Evolutionary conservation across 2,797 vertebrate species (phyloP), one percentile per base, ranked within the genome.

Genomic region (Psittacula echo): DNA sequence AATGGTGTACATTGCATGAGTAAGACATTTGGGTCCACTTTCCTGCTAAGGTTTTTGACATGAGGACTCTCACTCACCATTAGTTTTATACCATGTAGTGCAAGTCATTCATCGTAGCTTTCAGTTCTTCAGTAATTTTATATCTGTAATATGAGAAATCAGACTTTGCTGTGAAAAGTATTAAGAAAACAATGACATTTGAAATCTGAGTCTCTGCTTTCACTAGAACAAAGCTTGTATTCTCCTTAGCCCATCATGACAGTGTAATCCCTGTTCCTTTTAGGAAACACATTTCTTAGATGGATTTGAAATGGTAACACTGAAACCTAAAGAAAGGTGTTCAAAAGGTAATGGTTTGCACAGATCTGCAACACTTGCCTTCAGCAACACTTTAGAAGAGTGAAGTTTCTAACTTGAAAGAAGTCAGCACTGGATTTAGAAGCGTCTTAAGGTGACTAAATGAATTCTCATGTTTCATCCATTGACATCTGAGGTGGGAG

Each of bases 401-500:
- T 85, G 78, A 91, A 45, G 34, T 94, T 85, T 85, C 60, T 42
- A n/a, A 94, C 94, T 93, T 89, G 89, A 96, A 95, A 74, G 21
- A 73, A 90, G 44, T 60, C 90, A 93, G 42, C 14, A 1, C 12
- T 93, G 72, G 61, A 84, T 91, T 97, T 90, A 93, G 61, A 80
- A 93, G 53, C 0, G 0, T 90, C 84, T 95, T 91, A 81, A 90
- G 65, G 72, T 87, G 76, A 94, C 78, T 87, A 68, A 92, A 93
- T 77, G 34, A 93, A 85, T 94, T 94, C 80, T 95, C 65, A 27
- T 83, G 24, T 95, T 96, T 96, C 89, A 77, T 64, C 56, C 75
- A 29, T 54, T 96, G 90, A 93, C 76, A 89, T 72, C 41, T 87
- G 62, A 87, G 83, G 56, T 89, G 44, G 70, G 51, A 93, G 29